These are phyloP conservation scores for Bryconaethiops microstoma DNA, from an alignment of 2,797 vertebrate species.

Conservation along the genomic window DNA sequence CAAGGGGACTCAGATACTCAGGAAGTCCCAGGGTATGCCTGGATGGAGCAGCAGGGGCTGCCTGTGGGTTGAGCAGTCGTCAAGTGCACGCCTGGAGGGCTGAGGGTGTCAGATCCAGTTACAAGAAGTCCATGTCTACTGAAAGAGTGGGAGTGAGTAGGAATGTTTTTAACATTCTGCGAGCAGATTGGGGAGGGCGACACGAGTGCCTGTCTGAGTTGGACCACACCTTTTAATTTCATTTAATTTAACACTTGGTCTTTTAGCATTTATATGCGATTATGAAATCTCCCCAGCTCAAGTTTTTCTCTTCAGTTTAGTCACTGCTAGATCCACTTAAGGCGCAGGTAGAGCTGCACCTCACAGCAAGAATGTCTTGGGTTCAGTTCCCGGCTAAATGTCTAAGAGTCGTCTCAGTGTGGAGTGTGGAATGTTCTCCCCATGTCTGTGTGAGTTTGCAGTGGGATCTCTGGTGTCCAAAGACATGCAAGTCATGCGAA, in stretches of 20 bases:
- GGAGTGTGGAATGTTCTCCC: too few relatives aligned
- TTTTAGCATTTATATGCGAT: neutral
- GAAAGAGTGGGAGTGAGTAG: constrained; percentile 56
- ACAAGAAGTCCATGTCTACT: constrained; percentile 52
- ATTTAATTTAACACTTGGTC: too few relatives aligned
- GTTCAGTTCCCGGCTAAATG: too few relatives aligned
- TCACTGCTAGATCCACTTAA: neutral
- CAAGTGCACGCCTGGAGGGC: constrained; percentile 26
- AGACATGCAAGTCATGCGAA: too few relatives aligned
- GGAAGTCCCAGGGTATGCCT: constrained; percentile 24
- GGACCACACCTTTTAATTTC: neutral
- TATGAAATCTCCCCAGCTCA: neutral
- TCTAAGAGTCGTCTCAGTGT: too few relatives aligned
- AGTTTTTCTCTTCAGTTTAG: neutral
- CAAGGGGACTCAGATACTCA: neutral
- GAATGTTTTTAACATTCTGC: constrained; percentile 62
- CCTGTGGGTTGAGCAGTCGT: constrained; percentile 19
- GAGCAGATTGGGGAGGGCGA: constrained; percentile 35
- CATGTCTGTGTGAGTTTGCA: too few relatives aligned
- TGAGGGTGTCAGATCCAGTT: constrained; percentile 60
- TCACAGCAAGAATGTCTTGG: too few relatives aligned
- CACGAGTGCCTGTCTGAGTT: constrained; percentile 52
- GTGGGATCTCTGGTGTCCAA: too few relatives aligned
- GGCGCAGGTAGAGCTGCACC: too few relatives aligned
- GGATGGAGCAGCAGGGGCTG: constrained; percentile 41